Evolutionary conservation across 2,113 vertebrate species (phyloP).

Genomic region (Cairina moschata): DNA sequence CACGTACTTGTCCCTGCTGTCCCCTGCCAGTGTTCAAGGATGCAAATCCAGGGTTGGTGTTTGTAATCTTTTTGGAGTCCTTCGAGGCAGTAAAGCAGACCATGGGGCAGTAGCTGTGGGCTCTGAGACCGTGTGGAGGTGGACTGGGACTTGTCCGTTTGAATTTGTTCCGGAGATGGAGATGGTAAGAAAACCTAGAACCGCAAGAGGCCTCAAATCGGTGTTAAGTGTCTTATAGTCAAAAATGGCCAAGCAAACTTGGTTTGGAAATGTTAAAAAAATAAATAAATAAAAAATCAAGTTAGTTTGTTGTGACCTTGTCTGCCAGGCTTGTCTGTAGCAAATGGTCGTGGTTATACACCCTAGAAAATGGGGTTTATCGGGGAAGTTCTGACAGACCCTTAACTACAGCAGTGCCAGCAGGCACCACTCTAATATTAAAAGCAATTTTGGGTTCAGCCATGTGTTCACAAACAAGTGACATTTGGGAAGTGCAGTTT

Average conservation of each 20-base stretch:
- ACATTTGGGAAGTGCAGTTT: constrained; percentile 69
- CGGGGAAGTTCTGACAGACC: neutral
- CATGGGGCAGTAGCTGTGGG: fast-evolving
- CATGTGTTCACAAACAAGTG: constrained; percentile 78
- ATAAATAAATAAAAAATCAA: too few species aligned
- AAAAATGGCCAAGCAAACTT: neutral
- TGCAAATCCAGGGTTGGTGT: fast-evolving
- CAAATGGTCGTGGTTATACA: neutral
- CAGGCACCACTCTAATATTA: constrained; percentile 60
- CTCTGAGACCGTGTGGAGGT: neutral
- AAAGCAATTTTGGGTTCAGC: constrained; percentile 76
- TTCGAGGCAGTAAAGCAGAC: neutral
- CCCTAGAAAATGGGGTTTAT: neutral
- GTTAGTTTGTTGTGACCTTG: constrained; percentile 5
- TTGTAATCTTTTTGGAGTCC: neutral
- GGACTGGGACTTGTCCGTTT: fast-evolving
- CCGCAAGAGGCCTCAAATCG: neutral
- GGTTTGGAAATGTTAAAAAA: neutral
- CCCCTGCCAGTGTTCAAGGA: neutral
- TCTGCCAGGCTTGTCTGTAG: neutral
- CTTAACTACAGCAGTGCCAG: neutral
- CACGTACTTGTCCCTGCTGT: neutral
- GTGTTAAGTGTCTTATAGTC: neutral
- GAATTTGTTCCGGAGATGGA: neutral
- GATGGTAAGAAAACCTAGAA: neutral